phyloP scores from a whole-genome alignment of 2,797 vertebrate species.

The Pogoniulus pusillus region DNA sequence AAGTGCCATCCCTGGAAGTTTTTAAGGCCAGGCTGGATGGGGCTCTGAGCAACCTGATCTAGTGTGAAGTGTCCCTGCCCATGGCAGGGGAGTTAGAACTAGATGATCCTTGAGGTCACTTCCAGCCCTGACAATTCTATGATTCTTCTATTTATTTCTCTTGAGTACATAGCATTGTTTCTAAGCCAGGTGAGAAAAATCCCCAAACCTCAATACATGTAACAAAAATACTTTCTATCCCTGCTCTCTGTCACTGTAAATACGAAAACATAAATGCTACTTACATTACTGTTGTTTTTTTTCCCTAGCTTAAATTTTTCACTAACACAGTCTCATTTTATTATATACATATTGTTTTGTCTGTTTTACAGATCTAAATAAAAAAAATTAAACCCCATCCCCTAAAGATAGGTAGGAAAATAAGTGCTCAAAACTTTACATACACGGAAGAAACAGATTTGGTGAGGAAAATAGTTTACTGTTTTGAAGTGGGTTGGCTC shows the following conservation, averaged over 20 bases:
- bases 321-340: not conserved
- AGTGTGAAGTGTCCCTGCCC: too few species aligned
- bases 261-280: not conserved
- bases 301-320: not conserved
- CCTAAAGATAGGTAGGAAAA: constrained; percentile 55
- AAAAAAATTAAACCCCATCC: not conserved
- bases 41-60: too few species aligned
- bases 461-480: constrained; percentile 32
- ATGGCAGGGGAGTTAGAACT: too few species aligned
- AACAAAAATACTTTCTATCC: not conserved
- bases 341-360: not conserved
- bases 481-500: constrained; percentile 51
- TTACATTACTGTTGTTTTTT: not conserved
- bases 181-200: not conserved
- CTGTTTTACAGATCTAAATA: constrained; percentile 1
- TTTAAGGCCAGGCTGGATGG: too few species aligned
- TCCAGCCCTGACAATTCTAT: too few species aligned
- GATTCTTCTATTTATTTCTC: not conserved
- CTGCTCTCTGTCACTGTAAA: not conserved
- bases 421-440: constrained; percentile 20
- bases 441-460: constrained; percentile 50
- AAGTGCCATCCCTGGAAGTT: too few species aligned
- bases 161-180: not conserved
- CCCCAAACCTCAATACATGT: not conserved
- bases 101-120: too few species aligned